phyloP scores from a whole-genome alignment of 53 echinoderm and acorn worm species.

The Henricia sp. region DNA sequence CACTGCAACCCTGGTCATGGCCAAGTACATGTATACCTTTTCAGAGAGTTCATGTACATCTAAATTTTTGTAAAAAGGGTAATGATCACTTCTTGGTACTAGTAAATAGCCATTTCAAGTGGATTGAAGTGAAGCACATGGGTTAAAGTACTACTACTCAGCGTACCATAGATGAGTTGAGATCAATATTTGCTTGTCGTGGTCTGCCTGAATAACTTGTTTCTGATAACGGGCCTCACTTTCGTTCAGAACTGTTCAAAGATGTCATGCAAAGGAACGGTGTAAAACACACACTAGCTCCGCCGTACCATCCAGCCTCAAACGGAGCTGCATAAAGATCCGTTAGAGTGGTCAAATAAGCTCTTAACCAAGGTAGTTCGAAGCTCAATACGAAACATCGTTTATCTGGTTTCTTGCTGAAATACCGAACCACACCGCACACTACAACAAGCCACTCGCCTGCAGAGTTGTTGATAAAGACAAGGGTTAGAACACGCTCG shows the following conservation, averaged over 20 bases:
- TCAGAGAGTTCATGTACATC: conserved; percentile 69
- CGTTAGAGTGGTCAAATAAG: conserved; percentile 25
- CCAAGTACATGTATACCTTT: conserved; percentile 54
- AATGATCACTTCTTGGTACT: conserved; percentile 62
- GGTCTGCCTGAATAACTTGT: conserved; percentile 74
- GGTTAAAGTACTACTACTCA: conserved; percentile 53
- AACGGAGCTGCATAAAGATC: conserved; percentile 30
- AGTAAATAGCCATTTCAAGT: conserved; percentile 69
- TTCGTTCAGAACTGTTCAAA: conserved; percentile 59
- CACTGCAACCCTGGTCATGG: conserved; percentile 66
- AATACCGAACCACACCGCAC: conserved; percentile 66
- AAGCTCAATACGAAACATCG: conserved; percentile 25
- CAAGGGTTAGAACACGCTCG: conserved; percentile 55
- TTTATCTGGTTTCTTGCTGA: conserved; percentile 24
- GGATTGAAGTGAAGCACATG: conserved; percentile 69
- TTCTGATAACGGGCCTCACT: conserved; percentile 70
- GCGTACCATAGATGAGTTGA: conserved; percentile 68
- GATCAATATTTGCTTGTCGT: conserved; percentile 64
- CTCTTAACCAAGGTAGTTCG: conserved; percentile 29
- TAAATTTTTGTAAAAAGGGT: conserved; percentile 63
- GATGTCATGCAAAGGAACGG: conserved; percentile 60
- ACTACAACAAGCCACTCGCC: conserved; percentile 59
- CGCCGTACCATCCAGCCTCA: conserved; percentile 70
- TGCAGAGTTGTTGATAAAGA: conserved; percentile 74
- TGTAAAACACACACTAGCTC: conserved; percentile 55